Percentiles rank a stretch among this genome's conserved stretches.
phyloP scores from a whole-genome alignment of 2,797 vertebrate species.

The Galagoides demidoff region DNA sequence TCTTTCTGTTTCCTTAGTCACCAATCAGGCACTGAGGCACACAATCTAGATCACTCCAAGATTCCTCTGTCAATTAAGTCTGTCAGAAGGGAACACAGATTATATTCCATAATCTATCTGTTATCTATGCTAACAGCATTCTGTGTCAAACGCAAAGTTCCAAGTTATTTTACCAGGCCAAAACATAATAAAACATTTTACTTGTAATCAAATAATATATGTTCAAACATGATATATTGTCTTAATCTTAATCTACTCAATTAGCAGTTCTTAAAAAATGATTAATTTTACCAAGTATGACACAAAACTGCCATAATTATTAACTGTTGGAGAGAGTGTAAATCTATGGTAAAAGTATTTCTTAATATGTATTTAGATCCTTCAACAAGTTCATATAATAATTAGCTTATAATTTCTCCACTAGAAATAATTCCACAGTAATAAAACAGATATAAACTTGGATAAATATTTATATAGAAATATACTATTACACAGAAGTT shows the following conservation, averaged over 20 bases:
- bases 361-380: neutral
- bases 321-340: neutral
- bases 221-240: neutral
- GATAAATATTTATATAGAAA: neutral
- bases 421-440: neutral
- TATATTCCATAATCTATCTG: neutral
- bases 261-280: neutral
- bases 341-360: neutral
- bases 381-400: neutral
- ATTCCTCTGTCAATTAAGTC: neutral
- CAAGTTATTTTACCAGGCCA: neutral
- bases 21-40: neutral
- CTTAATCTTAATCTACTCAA: slow-evolving; percentile 23
- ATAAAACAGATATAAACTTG: neutral
- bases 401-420: neutral
- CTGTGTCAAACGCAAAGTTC: slow-evolving; percentile 36
- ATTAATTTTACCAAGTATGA: neutral
- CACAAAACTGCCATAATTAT: neutral
- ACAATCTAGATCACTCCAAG: neutral
- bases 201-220: neutral
- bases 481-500: neutral
- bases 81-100: neutral
- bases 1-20: neutral
- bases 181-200: slow-evolving; percentile 7
- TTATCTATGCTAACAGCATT: neutral